phyloP scores from a whole-genome alignment of 1,140 invertebrate genomes.

The Hetaerina americana region DNA sequence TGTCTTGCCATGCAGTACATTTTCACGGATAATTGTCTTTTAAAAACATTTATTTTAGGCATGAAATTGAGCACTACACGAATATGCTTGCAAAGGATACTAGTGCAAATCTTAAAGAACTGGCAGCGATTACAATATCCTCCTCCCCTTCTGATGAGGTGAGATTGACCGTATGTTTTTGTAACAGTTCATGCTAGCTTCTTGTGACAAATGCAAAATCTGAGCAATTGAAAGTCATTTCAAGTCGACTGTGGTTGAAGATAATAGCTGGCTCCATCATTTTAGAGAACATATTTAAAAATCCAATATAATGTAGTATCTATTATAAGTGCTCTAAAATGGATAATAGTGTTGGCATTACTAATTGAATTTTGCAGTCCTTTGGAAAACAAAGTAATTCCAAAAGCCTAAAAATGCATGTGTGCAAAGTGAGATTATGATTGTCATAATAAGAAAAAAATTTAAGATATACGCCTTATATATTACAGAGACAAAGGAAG shows the following conservation, averaged over 20 bases:
- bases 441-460: background rate
- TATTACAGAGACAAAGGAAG: conserved; percentile 65
- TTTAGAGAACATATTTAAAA: too few species aligned
- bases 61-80: conserved; percentile 90
- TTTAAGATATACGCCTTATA: conserved; percentile 5
- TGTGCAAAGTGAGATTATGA: background rate
- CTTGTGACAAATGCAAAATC: too few species aligned
- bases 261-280: too few species aligned
- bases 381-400: too few species aligned
- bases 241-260: too few species aligned
- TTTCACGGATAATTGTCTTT: background rate
- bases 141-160: conserved; percentile 36
- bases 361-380: background rate
- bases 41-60: too few species aligned
- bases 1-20: conserved; percentile 10
- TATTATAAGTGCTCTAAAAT: too few species aligned
- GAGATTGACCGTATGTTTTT: conserved; percentile 7
- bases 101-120: conserved; percentile 67
- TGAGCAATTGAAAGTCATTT: too few species aligned
- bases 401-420: too few species aligned
- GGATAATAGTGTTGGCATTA: too few species aligned
- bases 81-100: conserved; percentile 92
- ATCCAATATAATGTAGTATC: too few species aligned
- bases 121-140: conserved; percentile 44
- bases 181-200: too few species aligned